Evolutionary conservation across 2,113 vertebrate genomes (phyloP).

Genomic region (Patagioenas fasciata): DNA sequence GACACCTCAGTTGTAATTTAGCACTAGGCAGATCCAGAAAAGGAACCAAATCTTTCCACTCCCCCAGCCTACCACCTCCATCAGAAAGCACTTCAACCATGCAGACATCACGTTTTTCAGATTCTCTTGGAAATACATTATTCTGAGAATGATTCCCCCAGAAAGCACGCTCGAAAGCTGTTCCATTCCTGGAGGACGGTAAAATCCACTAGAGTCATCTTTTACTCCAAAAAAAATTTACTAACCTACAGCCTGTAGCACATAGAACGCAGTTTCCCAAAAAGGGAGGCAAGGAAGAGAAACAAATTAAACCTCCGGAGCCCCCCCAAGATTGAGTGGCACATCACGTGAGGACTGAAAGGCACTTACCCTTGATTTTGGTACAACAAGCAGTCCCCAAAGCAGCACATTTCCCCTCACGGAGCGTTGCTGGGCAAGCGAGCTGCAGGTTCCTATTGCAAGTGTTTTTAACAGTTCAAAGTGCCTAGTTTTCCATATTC

Average conservation of each 20-base stretch:
- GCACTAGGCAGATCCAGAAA: neutral
- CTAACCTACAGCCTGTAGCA: neutral
- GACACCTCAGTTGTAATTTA: neutral
- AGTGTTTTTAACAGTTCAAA: neutral
- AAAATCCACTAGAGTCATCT: neutral
- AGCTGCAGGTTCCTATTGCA: neutral
- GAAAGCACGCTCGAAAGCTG: neutral
- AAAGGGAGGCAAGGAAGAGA: neutral
- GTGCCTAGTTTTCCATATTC: neutral
- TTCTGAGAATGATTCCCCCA: neutral
- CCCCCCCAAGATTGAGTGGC: neutral
- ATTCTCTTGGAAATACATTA: neutral
- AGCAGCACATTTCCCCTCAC: neutral
- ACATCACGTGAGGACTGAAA: neutral
- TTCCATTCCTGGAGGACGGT: neutral
- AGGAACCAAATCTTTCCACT: neutral
- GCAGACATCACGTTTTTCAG: neutral
- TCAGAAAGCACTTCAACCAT: neutral
- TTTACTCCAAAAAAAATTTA: neutral
- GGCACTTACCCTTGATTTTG: neutral
- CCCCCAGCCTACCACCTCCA: neutral
- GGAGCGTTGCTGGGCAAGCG: accelerated
- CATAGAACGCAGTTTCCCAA: neutral
- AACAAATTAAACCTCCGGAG: neutral
- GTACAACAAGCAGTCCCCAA: neutral